Evolutionary conservation across 2,113 vertebrate species (phyloP), one percentile per base, ranked within the genome.

Genomic region (Phalacrocorax carbo): DNA sequence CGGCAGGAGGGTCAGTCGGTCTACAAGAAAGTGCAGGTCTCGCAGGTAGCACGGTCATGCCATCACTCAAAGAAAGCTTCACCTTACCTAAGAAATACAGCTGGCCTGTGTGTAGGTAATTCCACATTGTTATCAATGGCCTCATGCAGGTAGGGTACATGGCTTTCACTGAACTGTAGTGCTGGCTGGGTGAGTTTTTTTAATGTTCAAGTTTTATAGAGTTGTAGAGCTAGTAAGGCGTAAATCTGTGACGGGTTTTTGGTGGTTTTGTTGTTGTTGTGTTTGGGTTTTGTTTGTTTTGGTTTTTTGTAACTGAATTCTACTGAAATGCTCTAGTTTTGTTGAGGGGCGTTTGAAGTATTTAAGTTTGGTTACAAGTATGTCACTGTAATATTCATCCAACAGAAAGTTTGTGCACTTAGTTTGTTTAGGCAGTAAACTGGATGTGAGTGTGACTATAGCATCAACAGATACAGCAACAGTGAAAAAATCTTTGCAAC

Each of bases 1-100:
- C 2, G 1, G 10, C 32, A 69, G 73, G 17, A 52, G 25, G 21
- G 36, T 69, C 40, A 12, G n/a, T 23, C 0, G 1, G 7, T 38
- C 5, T 1, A 0, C 7, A 13, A 57, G 70, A 6, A 40, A 66
- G 38, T 11, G 12, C 46, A 21, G 7, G 32, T 82, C 18, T 68
- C 26, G 20, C 7, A 7, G 10, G 20, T 58, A 13, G 26, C n/a
- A 48, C 10, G 38, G 23, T n/a, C 6, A 0, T 19, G 32, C 16
- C 20, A 30, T 42, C 48, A 38, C 34, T 5, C 81, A 36, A 72
- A 49, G 25, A 40, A 71, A 78, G 42, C 12, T 57, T 29, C 22
- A 14, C 13, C 34, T 36, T 52, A 25, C 6, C 10, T 8, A 25
- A 70, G 42, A 84, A 64, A 27, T 40, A 23, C 18, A 64, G 20